phyloP scores from a whole-genome alignment of 2,797 vertebrate genomes.

The Artibeus lituratus region DNA sequence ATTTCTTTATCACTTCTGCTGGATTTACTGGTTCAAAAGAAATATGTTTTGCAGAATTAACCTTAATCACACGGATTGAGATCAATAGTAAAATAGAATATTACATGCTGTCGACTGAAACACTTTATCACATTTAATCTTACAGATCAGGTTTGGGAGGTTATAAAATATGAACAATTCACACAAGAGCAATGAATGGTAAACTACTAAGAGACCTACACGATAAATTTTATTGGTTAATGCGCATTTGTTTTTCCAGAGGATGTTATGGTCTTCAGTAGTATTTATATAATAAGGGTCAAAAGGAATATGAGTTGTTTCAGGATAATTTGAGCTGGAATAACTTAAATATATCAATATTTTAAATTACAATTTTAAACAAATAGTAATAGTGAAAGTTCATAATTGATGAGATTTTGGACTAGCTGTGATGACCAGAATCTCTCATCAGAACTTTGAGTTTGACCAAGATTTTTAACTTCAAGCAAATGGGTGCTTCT shows the following conservation, averaged over 20 bases:
- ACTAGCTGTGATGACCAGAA: background rate
- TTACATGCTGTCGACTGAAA: constrained; percentile 57
- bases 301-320: constrained; percentile 25
- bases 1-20: constrained; percentile 62
- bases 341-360: background rate
- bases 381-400: background rate
- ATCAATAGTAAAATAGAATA: constrained; percentile 67
- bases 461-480: background rate
- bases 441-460: background rate
- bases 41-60: constrained; percentile 62
- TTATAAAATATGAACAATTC: constrained; percentile 37
- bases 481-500: background rate
- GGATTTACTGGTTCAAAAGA: constrained; percentile 69
- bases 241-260: background rate
- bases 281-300: background rate
- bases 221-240: background rate
- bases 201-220: background rate
- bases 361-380: background rate
- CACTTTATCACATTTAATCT: constrained; percentile 62
- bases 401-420: background rate
- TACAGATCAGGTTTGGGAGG: constrained; percentile 42
- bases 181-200: background rate
- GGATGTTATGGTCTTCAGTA: background rate
- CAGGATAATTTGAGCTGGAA: background rate
- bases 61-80: constrained; percentile 67